A percentile compares a stretch with the other conserved stretches of the same genome.
phyloP scores from a whole-genome alignment of 2,113 vertebrate species.

The Salvelinus fontinalis region DNA sequence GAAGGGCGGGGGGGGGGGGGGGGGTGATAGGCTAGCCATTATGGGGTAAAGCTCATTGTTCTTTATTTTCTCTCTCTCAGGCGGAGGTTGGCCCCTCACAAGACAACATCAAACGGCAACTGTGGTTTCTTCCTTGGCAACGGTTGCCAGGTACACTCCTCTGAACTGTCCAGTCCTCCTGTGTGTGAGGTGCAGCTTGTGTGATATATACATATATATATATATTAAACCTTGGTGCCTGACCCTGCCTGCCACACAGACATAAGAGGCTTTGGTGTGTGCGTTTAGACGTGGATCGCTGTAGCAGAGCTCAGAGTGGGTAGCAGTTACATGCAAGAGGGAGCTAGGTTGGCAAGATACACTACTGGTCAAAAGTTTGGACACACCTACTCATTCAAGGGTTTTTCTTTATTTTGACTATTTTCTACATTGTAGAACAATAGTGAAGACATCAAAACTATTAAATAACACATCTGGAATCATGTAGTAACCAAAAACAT shows the following conservation, averaged over 20 bases:
- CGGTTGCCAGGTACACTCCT: slow-evolving; percentile 28
- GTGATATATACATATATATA: neutral
- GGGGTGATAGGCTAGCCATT: neutral
- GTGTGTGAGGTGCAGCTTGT: too few species aligned
- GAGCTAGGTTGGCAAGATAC: neutral
- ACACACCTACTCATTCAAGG: too few species aligned
- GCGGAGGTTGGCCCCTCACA: slow-evolving; percentile 31
- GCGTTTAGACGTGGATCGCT: neutral
- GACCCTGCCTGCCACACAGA: neutral
- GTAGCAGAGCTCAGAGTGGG: neutral
- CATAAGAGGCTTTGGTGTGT: slow-evolving; percentile 12
- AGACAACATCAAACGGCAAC: neutral
- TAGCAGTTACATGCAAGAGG: neutral
- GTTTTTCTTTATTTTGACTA: too few species aligned
- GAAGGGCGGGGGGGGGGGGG: neutral
- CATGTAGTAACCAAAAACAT: too few species aligned
- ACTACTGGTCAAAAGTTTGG: too few species aligned
- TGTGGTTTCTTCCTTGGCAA: slow-evolving; percentile 18
- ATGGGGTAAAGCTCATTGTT: neutral
- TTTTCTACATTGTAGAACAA: too few species aligned
- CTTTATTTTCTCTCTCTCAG: neutral
- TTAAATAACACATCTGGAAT: too few species aligned
- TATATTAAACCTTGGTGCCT: neutral
- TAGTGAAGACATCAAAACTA: too few species aligned
- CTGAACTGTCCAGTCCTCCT: neutral